Percentiles rank a stretch among this genome's conserved stretches.
Conservation (phyloP, 2,888 invertebrate species). For the Phyllotreta cruciferae region DNA sequence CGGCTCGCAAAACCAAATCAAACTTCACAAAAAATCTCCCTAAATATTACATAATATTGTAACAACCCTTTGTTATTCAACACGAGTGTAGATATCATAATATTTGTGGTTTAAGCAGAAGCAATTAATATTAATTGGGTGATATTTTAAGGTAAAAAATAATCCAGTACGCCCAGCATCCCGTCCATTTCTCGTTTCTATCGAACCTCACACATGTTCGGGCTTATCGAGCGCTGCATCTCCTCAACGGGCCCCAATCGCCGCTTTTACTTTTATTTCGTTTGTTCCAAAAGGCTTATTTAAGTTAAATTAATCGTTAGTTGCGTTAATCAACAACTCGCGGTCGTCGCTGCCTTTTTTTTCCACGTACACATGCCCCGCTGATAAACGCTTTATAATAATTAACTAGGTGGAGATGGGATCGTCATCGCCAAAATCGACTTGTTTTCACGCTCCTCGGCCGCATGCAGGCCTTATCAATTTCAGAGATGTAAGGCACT, state of each 20-base stretch:
- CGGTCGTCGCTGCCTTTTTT: constrained; percentile 3
- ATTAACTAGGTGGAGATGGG: constrained; percentile 45
- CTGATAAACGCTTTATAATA: constrained; percentile 48
- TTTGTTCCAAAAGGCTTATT: constrained; percentile 51
- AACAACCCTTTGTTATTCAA: too few species aligned
- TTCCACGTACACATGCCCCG: constrained; percentile 3
- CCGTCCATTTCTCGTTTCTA: constrained; percentile 56
- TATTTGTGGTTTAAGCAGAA: too few species aligned
- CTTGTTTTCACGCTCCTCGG: constrained; percentile 25
- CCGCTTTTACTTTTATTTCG: constrained; percentile 51
- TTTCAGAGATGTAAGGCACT: constrained; percentile 23
- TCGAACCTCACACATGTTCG: constrained; percentile 61
- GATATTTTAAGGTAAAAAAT: not conserved
- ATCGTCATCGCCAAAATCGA: constrained; percentile 16
- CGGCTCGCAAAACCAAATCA: not conserved
- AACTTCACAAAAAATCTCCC: constrained; percentile 25
- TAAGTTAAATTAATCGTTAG: constrained; percentile 53
- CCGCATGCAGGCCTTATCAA: constrained; percentile 26
- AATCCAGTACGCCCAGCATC: constrained; percentile 12
- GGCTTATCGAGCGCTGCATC: constrained; percentile 59
- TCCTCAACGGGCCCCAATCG: constrained; percentile 51
- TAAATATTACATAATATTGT: too few species aligned
- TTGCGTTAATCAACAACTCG: constrained; percentile 50
- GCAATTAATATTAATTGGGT: too few species aligned
- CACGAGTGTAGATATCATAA: too few species aligned